Conservation (phyloP, 2,113 vertebrate genomes). For the Spilogale gracilis region DNA sequence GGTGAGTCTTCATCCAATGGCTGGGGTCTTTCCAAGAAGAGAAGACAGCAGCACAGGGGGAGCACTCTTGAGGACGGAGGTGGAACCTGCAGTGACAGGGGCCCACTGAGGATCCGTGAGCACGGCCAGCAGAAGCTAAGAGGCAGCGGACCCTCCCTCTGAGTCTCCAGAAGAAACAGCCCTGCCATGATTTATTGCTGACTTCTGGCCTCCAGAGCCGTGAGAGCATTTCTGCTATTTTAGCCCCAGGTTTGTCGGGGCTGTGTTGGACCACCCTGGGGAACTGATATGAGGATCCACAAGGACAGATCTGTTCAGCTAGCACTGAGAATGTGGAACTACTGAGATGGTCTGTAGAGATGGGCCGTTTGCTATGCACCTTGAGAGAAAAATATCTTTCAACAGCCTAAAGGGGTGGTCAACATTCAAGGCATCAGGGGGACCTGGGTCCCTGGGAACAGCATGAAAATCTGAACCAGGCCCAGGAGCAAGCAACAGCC, state of each 20-base stretch:
- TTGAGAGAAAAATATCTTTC: not conserved
- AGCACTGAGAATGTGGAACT: not conserved
- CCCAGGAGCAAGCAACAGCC: not conserved
- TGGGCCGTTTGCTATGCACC: not conserved
- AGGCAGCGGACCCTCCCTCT: not conserved
- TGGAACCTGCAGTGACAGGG: no score
- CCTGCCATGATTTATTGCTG: not conserved
- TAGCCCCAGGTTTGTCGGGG: not conserved
- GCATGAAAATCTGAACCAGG: no score
- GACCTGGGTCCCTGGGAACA: not conserved
- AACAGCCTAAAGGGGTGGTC: not conserved
- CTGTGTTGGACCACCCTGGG: not conserved
- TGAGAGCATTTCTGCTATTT: not conserved
- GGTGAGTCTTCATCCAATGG: not conserved
- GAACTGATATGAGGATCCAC: not conserved
- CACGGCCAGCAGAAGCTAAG: not conserved
- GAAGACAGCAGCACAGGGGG: not conserved
- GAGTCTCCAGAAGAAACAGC: not conserved
- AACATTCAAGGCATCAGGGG: not conserved
- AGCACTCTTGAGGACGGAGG: not conserved
- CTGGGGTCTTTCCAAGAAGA: not conserved
- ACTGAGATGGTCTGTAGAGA: not conserved
- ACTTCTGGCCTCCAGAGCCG: not conserved
- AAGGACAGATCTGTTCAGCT: no score
- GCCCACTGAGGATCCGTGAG: not conserved